These are phyloP conservation scores for Corydoras maculifer DNA, from an alignment of 2,113 vertebrate species.

Conservation along the genomic window DNA sequence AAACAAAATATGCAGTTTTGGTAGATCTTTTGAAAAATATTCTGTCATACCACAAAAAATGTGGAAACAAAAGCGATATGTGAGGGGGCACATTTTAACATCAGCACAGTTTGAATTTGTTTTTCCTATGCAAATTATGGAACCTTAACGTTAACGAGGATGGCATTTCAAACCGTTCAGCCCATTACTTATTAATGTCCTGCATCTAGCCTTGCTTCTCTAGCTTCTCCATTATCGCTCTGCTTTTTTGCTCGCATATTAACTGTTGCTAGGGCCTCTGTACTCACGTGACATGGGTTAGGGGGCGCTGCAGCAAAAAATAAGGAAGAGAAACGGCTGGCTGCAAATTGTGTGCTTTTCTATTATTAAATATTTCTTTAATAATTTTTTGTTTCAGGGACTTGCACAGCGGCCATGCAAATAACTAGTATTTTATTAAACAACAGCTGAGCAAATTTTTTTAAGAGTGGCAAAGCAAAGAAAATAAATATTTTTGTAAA, in stretches of 20 bases:
- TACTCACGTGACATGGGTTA: slow-evolving; percentile 67
- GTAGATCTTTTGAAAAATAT: too few species aligned
- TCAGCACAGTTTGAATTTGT: slow-evolving; percentile 50
- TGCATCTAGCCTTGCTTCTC: slow-evolving; percentile 54
- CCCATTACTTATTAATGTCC: slow-evolving; percentile 76
- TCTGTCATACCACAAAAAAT: too few species aligned
- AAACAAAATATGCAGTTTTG: too few species aligned
- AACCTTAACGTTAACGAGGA: slow-evolving; percentile 65
- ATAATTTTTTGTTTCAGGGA: background rate
- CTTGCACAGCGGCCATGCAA: background rate
- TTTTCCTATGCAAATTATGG: slow-evolving; percentile 66
- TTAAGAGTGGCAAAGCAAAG: too few species aligned
- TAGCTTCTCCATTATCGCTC: slow-evolving; percentile 27
- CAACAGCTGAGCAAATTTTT: too few species aligned
- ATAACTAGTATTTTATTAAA: too few species aligned
- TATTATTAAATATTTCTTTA: too few species aligned
- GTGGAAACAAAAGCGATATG: background rate
- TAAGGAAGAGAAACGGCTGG: slow-evolving; percentile 5
- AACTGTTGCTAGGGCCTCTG: slow-evolving; percentile 69
- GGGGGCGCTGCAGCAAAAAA: slow-evolving; percentile 59
- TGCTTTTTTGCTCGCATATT: slow-evolving; percentile 54
- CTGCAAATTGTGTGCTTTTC: background rate
- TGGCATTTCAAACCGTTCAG: slow-evolving; percentile 69
- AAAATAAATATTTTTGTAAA: too few species aligned
- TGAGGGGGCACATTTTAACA: slow-evolving; percentile 16